Percentiles rank a stretch among this genome's conserved stretches.
Evolutionary conservation across 2,888 invertebrate genomes (phyloP).

Genomic region (Metalampra italica): DNA sequence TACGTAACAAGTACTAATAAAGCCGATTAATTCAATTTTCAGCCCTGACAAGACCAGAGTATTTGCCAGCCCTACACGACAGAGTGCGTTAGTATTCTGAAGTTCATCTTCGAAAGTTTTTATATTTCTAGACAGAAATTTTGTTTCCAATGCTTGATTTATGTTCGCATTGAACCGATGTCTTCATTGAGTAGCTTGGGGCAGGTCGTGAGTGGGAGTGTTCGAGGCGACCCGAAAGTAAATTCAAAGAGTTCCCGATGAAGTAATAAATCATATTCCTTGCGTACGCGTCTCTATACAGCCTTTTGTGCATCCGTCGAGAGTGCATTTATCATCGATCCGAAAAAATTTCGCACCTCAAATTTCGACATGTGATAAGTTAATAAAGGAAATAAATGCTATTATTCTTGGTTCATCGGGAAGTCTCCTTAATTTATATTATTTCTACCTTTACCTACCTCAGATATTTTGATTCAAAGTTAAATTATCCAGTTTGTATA

Average conservation of each 20-base stretch:
- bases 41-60: too few relatives aligned
- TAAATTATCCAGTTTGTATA: too few relatives aligned
- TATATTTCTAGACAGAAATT: conserved; percentile 52
- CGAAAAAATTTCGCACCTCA: conserved; percentile 18
- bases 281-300: conserved; percentile 51
- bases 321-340: conserved; percentile 46
- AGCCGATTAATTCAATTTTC: too few relatives aligned
- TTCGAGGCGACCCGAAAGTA: conserved; percentile 59
- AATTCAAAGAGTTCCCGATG: conserved; percentile 54
- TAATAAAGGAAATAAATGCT: conserved; percentile 23
- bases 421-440: too few relatives aligned
- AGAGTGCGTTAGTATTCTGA: conserved; percentile 4
- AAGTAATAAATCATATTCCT: conserved; percentile 71
- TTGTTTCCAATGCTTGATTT: conserved; percentile 49
- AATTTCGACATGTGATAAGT: conserved; percentile 21
- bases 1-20: too few relatives aligned
- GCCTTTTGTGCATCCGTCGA: conserved; percentile 44
- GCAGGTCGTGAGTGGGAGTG: conserved; percentile 72
- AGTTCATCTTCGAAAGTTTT: conserved; percentile 14
- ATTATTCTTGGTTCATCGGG: too few relatives aligned
- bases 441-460: too few relatives aligned
- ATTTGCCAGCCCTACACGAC: neutral
- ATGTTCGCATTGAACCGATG: conserved; percentile 61
- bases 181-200: conserved; percentile 67
- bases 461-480: too few relatives aligned